Base-by-base conservation (phyloP, 2,888 invertebrate genomes). In the Anthrax anthrax region DNA sequence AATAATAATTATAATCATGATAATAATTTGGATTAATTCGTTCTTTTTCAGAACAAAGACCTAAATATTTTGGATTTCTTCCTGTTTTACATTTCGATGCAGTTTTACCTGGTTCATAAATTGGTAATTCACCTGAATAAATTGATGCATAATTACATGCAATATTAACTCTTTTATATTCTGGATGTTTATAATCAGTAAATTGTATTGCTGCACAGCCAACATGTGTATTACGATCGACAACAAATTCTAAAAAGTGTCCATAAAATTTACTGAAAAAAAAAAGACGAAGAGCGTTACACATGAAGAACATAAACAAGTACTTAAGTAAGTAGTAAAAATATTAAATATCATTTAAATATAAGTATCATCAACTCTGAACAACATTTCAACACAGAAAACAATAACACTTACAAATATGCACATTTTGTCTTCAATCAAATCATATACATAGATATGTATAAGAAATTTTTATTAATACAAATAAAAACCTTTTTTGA, bases 121-220 rank as follows among this genome's bases (percentile, higher is more conserved):
- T 59, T 2, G 63, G 61, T 0, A 56, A 54, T 10, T 58, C 61
- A 5, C 60, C 48, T 2, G 67, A 63, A 57, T 65, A 67, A 36
- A 59, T 57, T 37, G 61, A 62, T 43, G 65, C 61, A 55, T 67
- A 67, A 48, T 67, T 64, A 46, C 66, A 67, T 43, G 64, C 64
- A 23, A 61, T 60, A 48, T 67, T 64, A 32, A 64, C 59, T 42
- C 65, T 63, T 18, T 63, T 58, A 3, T 58, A 55, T 27, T 58
- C 58, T 2, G 58, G 60, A 48, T 64, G 60, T 18, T 60, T 52
- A 0, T 59, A 57, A 51, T 60, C 58, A 6, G 67, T 62, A 18
- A 58, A 65, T 2, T 62, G 59, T 52, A 64, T 57, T 53, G 63
- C 58, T 19, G 67, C 65, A 51, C 66, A 68, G 18, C 68, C 68